Percentiles rank a stretch among this genome's conserved stretches.
These are phyloP conservation scores for Quadroppia sp. DNA, from an alignment of 2,888 invertebrate species.

Conservation along the genomic window DNA sequence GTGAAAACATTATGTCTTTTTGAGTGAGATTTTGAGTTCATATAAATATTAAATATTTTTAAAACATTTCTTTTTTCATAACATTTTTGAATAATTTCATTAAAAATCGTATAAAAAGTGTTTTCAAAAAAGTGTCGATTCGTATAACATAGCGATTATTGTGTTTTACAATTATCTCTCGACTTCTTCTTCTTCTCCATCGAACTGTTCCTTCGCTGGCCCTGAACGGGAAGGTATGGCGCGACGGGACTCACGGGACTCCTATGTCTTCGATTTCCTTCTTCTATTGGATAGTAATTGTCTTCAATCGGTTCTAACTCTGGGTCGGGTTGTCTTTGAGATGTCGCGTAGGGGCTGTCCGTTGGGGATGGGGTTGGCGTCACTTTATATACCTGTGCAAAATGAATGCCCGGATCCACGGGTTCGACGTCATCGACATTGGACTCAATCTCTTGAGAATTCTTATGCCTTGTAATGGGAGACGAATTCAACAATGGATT, in stretches of 20 bases:
- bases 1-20: too few relatives aligned
- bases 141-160: conserved; percentile 53
- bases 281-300: conserved; percentile 20
- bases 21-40: too few relatives aligned
- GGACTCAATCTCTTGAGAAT: conserved; percentile 44
- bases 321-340: neutral
- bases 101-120: too few relatives aligned
- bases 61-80: too few relatives aligned
- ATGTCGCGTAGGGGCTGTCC: conserved; percentile 20
- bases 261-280: neutral
- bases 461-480: conserved; percentile 45
- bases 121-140: neutral
- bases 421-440: conserved; percentile 50
- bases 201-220: conserved; percentile 64
- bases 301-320: conserved; percentile 10
- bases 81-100: too few relatives aligned
- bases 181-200: conserved; percentile 61
- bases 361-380: conserved; percentile 2
- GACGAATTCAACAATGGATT: conserved; percentile 49
- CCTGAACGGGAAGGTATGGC: conserved; percentile 73
- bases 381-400: conserved; percentile 36
- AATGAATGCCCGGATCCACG: conserved; percentile 46
- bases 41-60: too few relatives aligned
- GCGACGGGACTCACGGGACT: conserved; percentile 55
- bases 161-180: conserved; percentile 63